Evolutionary conservation across 2,113 vertebrate species (phyloP), one percentile per base, ranked within the genome.

Genomic region (Dendrocopos noguchii): DNA sequence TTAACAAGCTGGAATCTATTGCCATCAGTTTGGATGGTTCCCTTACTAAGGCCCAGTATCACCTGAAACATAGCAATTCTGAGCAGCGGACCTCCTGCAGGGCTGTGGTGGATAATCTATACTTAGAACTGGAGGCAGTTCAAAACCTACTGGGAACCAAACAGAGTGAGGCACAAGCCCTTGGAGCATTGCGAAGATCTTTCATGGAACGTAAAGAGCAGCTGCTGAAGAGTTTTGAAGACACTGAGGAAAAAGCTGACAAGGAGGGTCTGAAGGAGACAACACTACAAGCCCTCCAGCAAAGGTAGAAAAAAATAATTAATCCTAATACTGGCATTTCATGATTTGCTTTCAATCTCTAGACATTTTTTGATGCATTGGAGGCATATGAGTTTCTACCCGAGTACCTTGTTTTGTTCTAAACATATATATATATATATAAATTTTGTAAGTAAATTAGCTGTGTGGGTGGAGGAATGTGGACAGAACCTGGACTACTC

Each of bases 81-180:
- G 97, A 98, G 88, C 98, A 98, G 36, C 98, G 98, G 87, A 98
- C 97, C 2, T 98, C 99, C 22, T 99, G 99, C 97, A 98, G 99
- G 79, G 97, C 97, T 31, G 85, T 98, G 15, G 98, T 97, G 0
- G 98, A 98, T 81, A 97, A 96, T 42, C 95, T 99, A 31, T 96
- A 89, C 10, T 71, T 95, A 66, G 98, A 98, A 64, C 73, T 99
- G 73, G 99, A 99, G 78, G 94, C 96, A 73, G 97, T 99, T 68
- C 99, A 99, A 96, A 98, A 96, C 88, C 96, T 98, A 7, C 95
- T 99, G 68, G 99, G 99, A n/a, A 98, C 98, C 81, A 99, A 98
- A 94, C 99, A 99, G 95, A 99, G 98, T 68, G 98, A 99, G 90
- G 99, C 98, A 6, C 99, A 99, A 67, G 98, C 98, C 33, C 96